phyloP scores from a whole-genome alignment of 1,140 invertebrate species.

The Dryas iulia region DNA sequence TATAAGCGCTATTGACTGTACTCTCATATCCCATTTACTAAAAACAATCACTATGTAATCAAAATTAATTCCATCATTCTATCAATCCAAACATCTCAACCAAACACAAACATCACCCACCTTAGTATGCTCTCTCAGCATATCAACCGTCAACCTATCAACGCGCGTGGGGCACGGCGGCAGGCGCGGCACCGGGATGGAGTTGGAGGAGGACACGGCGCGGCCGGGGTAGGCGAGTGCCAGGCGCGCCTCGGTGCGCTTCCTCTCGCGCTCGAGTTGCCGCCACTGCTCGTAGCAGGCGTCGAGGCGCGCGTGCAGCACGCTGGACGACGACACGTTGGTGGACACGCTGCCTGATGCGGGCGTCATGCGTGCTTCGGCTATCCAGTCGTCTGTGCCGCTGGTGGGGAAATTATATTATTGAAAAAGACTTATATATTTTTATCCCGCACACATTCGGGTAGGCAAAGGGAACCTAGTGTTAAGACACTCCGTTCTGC shows the following conservation, averaged over 20 bases:
- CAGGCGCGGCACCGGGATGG: conserved; percentile 88
- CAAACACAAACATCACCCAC: too few relatives aligned
- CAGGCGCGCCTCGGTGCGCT: conserved; percentile 91
- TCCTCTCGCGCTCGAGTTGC: conserved; percentile 90
- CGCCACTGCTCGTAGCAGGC: conserved; percentile 92
- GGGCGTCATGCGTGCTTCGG: background rate
- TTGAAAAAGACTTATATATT: too few relatives aligned
- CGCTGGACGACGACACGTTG: conserved; percentile 81
- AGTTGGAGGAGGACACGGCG: conserved; percentile 90
- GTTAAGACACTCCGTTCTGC: too few relatives aligned
- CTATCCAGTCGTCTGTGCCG: background rate
- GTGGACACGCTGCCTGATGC: too few relatives aligned
- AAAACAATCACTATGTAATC: too few relatives aligned
- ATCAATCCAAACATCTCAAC: too few relatives aligned
- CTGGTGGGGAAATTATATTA: background rate
- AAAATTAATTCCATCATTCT: too few relatives aligned
- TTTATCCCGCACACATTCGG: too few relatives aligned
- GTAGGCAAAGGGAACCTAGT: too few relatives aligned
- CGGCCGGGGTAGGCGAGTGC: conserved; percentile 90
- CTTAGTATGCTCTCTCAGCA: conserved; percentile 84
- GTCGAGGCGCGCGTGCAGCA: conserved; percentile 87
- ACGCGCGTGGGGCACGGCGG: conserved; percentile 91
- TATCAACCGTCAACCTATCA: conserved; percentile 91
- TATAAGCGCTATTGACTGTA: too few relatives aligned
- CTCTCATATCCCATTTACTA: too few relatives aligned